phyloP scores from a whole-genome alignment of 2,797 vertebrate genomes.

The Spondyliosoma cantharus region DNA sequence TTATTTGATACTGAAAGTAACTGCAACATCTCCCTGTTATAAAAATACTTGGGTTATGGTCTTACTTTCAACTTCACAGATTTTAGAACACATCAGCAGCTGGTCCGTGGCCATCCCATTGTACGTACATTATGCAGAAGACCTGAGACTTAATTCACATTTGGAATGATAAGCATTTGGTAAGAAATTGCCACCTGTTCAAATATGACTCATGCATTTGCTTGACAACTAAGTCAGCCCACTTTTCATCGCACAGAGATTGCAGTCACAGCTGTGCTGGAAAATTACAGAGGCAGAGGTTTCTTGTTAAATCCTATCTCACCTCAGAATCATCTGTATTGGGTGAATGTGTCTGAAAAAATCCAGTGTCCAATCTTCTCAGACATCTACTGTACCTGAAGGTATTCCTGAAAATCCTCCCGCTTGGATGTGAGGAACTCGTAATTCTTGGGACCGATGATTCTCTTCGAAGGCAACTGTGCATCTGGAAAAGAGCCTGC shows the following conservation, averaged over 20 bases:
- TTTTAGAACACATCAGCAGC: neutral
- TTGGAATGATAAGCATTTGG: neutral
- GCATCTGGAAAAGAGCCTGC: constrained; percentile 96
- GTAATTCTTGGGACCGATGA: constrained; percentile 97
- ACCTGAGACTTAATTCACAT: neutral
- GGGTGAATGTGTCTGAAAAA: neutral
- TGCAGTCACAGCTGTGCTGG: neutral
- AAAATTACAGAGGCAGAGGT: neutral
- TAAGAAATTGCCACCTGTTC: neutral
- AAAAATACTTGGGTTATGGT: neutral
- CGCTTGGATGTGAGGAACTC: constrained; percentile 97
- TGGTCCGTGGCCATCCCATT: neutral
- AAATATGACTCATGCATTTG: neutral
- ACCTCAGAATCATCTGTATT: neutral
- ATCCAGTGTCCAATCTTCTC: neutral
- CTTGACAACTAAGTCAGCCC: neutral
- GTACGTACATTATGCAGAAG: neutral
- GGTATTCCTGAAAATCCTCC: constrained; percentile 96
- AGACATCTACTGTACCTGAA: constrained; percentile 86
- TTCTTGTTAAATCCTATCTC: neutral
- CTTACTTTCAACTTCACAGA: neutral
- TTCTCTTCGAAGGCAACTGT: constrained; percentile 97
- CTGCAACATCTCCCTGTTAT: neutral
- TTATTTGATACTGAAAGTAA: neutral
- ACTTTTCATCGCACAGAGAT: neutral